A percentile compares a stretch with the other conserved stretches of the same genome.
Evolutionary conservation across 1,140 invertebrate genomes (phyloP).

Genomic region (Sminthurides bifidus): DNA sequence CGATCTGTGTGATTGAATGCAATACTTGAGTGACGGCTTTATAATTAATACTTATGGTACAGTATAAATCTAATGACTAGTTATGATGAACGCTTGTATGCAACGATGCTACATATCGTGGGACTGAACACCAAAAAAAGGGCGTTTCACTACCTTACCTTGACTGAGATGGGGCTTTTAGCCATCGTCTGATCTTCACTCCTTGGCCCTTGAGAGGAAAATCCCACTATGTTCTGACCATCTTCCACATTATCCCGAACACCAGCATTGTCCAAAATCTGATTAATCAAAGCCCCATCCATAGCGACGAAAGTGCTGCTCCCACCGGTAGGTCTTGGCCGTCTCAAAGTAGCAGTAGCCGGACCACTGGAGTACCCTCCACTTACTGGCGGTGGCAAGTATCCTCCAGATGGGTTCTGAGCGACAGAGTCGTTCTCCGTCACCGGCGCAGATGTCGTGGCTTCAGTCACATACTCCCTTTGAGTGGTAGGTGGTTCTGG

Average conservation of each 20-base stretch:
- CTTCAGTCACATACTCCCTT: background rate
- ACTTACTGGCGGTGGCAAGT: conserved; percentile 1
- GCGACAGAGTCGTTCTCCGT: background rate
- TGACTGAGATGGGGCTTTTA: too few species aligned
- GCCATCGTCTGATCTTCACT: too few species aligned
- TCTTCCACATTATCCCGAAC: background rate
- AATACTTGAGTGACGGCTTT: too few species aligned
- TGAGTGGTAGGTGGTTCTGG: too few species aligned
- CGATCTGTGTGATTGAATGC: too few species aligned
- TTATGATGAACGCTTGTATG: too few species aligned
- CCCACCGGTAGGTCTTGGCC: too few species aligned
- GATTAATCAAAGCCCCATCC: background rate
- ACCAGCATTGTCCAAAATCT: background rate
- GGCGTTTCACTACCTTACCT: too few species aligned
- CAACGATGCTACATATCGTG: background rate
- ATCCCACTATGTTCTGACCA: background rate
- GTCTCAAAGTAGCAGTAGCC: too few species aligned
- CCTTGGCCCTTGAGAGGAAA: background rate
- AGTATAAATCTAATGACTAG: too few species aligned
- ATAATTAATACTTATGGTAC: too few species aligned
- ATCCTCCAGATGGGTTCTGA: background rate
- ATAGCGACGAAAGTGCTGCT: background rate
- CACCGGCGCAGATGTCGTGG: background rate
- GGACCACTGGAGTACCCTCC: background rate
- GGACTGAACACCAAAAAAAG: too few species aligned